phyloP scores from a whole-genome alignment of 92 coral and sea anemone genomes.

The Plumapathes pennacea region DNA sequence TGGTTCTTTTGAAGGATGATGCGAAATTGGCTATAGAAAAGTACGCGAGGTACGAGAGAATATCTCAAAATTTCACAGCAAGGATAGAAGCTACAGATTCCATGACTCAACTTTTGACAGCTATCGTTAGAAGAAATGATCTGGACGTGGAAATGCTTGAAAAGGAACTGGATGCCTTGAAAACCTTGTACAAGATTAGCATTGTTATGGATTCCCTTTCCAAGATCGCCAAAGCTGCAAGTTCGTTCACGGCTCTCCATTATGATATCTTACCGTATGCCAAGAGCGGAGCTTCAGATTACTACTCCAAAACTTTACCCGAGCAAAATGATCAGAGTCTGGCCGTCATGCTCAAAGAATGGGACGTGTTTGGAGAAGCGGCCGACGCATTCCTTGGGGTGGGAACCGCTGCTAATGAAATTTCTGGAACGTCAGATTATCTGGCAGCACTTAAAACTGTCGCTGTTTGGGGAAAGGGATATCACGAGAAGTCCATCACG shows the following conservation, averaged over 20 bases:
- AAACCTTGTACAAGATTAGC: conserved; percentile 20
- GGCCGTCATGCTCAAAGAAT: conserved; percentile 44
- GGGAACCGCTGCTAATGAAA: conserved; percentile 43
- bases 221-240: conserved; percentile 29
- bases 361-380: conserved; percentile 39
- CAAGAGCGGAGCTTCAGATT: conserved; percentile 12
- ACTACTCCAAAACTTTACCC: conserved; percentile 29
- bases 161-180: conserved; percentile 12
- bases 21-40: conserved; percentile 50
- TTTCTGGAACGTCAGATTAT: conserved; percentile 36
- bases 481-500: conserved; percentile 42
- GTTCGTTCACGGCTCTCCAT: conserved; percentile 2
- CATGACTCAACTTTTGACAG: conserved; percentile 42
- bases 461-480: conserved; percentile 43
- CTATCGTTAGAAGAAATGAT: conserved; percentile 45
- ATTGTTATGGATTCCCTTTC: conserved; percentile 31
- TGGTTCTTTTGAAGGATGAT: conserved; percentile 42
- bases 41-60: conserved; percentile 31
- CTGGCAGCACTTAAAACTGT: conserved; percentile 42
- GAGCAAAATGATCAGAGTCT: conserved; percentile 32
- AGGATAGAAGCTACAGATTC: conserved; percentile 41
- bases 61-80: conserved; percentile 17
- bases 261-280: conserved; percentile 28
- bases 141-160: conserved; percentile 22
- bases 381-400: conserved; percentile 30